Evolutionary conservation across 35 echinoderm and acorn worm species (phyloP), one percentile per base, ranked within the genome.

Genomic region (Lytechinus pictus): DNA sequence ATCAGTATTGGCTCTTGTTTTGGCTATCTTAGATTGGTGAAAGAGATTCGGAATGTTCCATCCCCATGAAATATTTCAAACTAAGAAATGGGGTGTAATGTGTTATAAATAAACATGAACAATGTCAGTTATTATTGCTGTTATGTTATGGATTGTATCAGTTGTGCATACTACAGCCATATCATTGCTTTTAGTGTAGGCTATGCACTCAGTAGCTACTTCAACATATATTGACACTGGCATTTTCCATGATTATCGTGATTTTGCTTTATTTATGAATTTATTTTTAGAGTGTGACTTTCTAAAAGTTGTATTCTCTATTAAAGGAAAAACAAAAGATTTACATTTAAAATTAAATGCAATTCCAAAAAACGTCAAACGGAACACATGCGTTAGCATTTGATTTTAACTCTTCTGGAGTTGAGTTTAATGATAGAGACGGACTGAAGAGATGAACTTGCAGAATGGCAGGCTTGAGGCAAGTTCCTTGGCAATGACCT

Each of bases 401-500:
- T 44, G 33, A 44, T 44, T 44, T 44, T 1, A 44, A 2, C 33
- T 44, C 2, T 44, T 2, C 33, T 44, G 2, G 33, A 44, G 33
- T 44, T 44, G 33, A 44, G 33, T 44, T 44, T 44, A 44, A 44
- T 16, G 66, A 79, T 44, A 44, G 33, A 44, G 33, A 44, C 2
- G 33, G 33, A 44, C 33, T 44, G 33, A 44, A 44, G 33, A 44
- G 33, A 1, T 44, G 33, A 44, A 44, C 33, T 44, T 24, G 66
- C 16, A 79, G 66, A 7, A 24, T 79, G 66, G 19, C 19, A 79
- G 66, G 66, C 66, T 79, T 27, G 19, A 7, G 66, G 66, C 66
- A 79, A 24, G 66, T 79, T 79, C n/a, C 66, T 79, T 79, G 66
- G 66, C 66, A 79, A 79, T 79, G 66, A n/a, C 66, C 66, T 79